Conservation (phyloP, 1,140 invertebrate species). For the Drosophila sp. region DNA sequence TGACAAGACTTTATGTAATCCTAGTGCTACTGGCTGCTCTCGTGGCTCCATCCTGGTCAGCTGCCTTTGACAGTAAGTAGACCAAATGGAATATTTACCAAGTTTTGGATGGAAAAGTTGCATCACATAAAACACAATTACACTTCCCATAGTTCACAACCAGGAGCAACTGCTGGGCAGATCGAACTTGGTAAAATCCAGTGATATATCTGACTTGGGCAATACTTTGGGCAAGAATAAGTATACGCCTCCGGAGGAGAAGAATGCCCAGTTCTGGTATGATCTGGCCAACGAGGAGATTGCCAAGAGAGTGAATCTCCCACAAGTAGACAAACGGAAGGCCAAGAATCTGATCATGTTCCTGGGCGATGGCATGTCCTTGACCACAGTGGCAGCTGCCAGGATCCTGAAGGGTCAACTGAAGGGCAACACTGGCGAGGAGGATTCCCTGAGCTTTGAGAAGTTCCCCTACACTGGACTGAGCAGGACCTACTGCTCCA, state of each 20-base stretch:
- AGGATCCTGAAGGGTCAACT: slow-evolving; percentile 89
- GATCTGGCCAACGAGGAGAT: slow-evolving; percentile 61
- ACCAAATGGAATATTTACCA: background rate
- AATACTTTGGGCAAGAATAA: slow-evolving; percentile 51
- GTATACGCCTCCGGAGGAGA: slow-evolving; percentile 63
- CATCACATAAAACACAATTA: background rate
- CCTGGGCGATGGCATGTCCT: slow-evolving; percentile 92
- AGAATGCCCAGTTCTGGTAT: slow-evolving; percentile 67
- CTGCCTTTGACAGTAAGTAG: slow-evolving; percentile 29
- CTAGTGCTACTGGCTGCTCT: slow-evolving; percentile 18
- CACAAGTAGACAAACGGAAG: slow-evolving; percentile 30
- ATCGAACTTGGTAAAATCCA: background rate
- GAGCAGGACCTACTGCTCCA: slow-evolving; percentile 89
- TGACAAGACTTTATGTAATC: slow-evolving; percentile 11
- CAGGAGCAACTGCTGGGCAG: slow-evolving; percentile 39
- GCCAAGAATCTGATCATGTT: slow-evolving; percentile 92
- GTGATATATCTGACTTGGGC: background rate
- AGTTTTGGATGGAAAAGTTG: background rate
- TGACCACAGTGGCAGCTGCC: slow-evolving; percentile 89
- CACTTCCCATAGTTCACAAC: slow-evolving; percentile 20
- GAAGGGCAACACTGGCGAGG: slow-evolving; percentile 87
- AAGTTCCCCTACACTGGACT: slow-evolving; percentile 90
- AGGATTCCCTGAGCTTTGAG: slow-evolving; percentile 89
- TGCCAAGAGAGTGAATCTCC: slow-evolving; percentile 44
- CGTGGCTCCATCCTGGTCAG: slow-evolving; percentile 13